phyloP scores from a whole-genome alignment of 2,888 invertebrate species.

The Drosophila neonasuta region DNA sequence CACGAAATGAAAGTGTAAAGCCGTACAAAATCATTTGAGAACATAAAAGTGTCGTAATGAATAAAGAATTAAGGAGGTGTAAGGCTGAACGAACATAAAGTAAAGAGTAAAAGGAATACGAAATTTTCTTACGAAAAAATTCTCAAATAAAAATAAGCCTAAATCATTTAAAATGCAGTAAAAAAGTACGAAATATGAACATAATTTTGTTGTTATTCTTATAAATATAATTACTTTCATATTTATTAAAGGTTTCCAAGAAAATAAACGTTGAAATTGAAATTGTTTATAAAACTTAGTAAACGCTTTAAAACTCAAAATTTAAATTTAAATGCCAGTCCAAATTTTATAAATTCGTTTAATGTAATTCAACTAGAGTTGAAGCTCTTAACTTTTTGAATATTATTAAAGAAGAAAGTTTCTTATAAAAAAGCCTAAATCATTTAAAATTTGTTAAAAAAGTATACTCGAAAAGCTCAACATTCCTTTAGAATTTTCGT shows the following conservation, averaged over 20 bases:
- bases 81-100: slow-evolving; percentile 20
- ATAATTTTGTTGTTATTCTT: background rate
- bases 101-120: background rate
- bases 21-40: slow-evolving; percentile 68
- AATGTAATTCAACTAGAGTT: no score
- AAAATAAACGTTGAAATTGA: no score
- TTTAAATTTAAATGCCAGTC: background rate
- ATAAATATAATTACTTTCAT: background rate
- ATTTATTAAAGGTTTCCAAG: no score
- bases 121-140: background rate
- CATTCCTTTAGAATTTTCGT: no score
- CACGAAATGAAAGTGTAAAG: slow-evolving; percentile 56
- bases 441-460: no score
- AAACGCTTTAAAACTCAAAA: no score
- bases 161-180: background rate
- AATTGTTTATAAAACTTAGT: no score
- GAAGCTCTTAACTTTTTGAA: no score
- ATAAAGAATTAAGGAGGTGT: slow-evolving; percentile 36
- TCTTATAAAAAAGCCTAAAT: no score
- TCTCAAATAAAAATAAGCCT: background rate
- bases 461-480: no score
- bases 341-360: no score
- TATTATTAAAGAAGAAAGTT: no score
- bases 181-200: background rate
- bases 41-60: slow-evolving; percentile 64